Evolutionary conservation across 2,888 invertebrate species (phyloP).

Genomic region (Tortrix viridana): DNA sequence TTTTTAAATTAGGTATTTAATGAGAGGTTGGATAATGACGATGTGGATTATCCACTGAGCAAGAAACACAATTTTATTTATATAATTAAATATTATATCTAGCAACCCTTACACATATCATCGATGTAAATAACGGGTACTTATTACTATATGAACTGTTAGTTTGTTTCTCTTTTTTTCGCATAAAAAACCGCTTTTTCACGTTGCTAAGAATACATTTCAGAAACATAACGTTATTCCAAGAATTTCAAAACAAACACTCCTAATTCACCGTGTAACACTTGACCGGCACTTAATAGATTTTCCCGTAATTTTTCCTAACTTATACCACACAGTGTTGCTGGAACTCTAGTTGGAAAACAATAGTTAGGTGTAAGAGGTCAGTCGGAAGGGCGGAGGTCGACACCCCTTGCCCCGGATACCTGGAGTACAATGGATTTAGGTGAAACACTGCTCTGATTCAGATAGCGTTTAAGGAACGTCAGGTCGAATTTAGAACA

Average conservation of each 20-base stretch:
- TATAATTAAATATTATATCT: not conserved
- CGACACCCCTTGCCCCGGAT: constrained; percentile 43
- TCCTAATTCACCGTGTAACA: not conserved
- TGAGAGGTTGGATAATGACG: not conserved
- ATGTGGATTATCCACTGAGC: not conserved
- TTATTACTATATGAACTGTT: no score
- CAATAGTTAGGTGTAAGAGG: constrained; percentile 50
- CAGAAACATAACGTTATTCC: not conserved
- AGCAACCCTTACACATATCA: no score
- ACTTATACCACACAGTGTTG: constrained; percentile 23
- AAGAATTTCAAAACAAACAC: not conserved
- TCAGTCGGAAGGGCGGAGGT: constrained; percentile 70
- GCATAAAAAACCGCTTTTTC: no score
- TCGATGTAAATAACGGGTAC: no score
- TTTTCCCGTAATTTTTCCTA: not conserved
- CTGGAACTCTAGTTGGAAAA: constrained; percentile 40
- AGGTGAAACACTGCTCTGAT: constrained; percentile 24
- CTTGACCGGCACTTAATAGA: constrained; percentile 1
- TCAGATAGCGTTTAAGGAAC: constrained; percentile 16
- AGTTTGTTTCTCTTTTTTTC: no score
- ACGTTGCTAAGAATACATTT: no score
- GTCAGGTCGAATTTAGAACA: not conserved
- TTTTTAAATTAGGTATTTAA: constrained; percentile 29
- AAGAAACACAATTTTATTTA: not conserved
- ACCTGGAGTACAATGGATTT: constrained; percentile 37